Conservation (phyloP, 35 echinoderm and acorn worm species). For the Stichopus chloronotus region DNA sequence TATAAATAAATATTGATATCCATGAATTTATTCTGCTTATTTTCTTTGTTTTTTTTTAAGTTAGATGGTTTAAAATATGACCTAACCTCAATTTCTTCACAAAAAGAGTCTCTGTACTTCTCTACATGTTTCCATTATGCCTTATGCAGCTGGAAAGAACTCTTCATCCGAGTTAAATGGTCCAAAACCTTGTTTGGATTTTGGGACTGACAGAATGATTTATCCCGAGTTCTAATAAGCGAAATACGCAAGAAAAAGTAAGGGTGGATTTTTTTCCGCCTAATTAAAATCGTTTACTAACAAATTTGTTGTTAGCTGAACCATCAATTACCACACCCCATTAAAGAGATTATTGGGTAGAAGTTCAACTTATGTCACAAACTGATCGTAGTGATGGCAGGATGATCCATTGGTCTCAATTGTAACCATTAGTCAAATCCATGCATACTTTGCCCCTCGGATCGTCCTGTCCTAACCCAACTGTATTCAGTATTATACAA, state of each 20-base stretch:
- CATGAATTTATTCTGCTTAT: too few relatives aligned
- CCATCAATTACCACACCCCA: neutral
- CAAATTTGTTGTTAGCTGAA: slow-evolving; percentile 10
- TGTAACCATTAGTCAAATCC: neutral
- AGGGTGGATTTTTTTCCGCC: neutral
- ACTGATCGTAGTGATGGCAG: neutral
- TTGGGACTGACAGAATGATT: neutral
- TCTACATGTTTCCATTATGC: too few relatives aligned
- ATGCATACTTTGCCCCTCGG: neutral
- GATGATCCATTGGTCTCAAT: neutral
- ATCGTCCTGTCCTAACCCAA: too few relatives aligned
- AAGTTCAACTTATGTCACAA: neutral
- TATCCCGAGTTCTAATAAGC: neutral
- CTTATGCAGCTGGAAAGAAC: too few relatives aligned
- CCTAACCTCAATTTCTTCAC: too few relatives aligned
- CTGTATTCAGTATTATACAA: too few relatives aligned
- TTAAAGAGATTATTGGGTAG: slow-evolving; percentile 6
- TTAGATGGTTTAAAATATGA: too few relatives aligned
- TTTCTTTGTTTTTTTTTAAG: too few relatives aligned
- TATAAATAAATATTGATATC: too few relatives aligned
- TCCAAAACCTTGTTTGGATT: too few relatives aligned
- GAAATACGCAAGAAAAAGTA: neutral
- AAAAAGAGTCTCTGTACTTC: too few relatives aligned
- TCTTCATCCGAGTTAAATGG: too few relatives aligned
- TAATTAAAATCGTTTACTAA: slow-evolving; percentile 8